phyloP scores from a whole-genome alignment of 2,113 vertebrate genomes.

The Chlorodrepanis virens region DNA sequence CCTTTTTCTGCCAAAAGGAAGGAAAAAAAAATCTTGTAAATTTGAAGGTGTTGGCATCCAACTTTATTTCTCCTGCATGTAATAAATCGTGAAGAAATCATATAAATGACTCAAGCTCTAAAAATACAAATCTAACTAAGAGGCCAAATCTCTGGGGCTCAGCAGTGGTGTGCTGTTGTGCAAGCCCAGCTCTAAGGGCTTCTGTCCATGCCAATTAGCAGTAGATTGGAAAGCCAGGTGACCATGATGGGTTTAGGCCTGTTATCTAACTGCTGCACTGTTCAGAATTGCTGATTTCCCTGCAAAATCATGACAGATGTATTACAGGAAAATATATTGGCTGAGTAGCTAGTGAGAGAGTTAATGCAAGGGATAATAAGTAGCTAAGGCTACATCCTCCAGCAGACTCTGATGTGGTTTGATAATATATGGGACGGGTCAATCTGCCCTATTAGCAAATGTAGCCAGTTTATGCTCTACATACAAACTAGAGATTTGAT shows the following conservation, averaged over 20 bases:
- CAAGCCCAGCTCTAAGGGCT: neutral
- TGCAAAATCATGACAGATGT: slow-evolving; percentile 7
- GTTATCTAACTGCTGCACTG: neutral
- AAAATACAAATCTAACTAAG: slow-evolving; percentile 33
- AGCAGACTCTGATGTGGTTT: slow-evolving; percentile 19
- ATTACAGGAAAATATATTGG: slow-evolving; percentile 10
- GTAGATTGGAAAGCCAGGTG: slow-evolving; percentile 1
- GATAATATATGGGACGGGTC: slow-evolving; percentile 13
- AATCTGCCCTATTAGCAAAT: slow-evolving; percentile 39
- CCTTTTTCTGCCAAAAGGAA: neutral
- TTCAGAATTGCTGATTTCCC: slow-evolving; percentile 11
- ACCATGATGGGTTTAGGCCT: neutral
- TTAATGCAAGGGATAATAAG: slow-evolving; percentile 47
- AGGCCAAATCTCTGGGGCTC: neutral
- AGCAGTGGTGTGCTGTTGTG: neutral
- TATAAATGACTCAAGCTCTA: slow-evolving; percentile 30
- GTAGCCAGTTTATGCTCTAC: slow-evolving; percentile 50
- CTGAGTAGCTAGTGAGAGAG: neutral
- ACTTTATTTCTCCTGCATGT: neutral
- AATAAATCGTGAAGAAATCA: neutral
- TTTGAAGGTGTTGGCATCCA: neutral
- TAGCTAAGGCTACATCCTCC: neutral
- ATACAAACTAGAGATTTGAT: slow-evolving; percentile 71
- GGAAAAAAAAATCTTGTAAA: neutral
- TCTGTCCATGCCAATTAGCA: slow-evolving; percentile 15